Evolutionary conservation across 2,113 vertebrate genomes (phyloP).

Genomic region (Myocastor coypus): DNA sequence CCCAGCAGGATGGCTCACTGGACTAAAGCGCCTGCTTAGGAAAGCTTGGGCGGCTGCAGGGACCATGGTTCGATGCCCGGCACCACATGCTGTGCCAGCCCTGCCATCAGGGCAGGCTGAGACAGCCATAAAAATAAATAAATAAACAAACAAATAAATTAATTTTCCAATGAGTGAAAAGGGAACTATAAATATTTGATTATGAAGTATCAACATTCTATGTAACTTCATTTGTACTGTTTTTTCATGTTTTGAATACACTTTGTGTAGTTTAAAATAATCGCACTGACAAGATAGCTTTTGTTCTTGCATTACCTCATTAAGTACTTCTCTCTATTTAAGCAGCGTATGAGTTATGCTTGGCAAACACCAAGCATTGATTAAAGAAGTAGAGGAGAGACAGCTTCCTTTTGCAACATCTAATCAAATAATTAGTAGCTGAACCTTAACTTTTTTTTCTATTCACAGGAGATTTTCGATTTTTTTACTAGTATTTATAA

Average conservation of each 20-base stretch:
- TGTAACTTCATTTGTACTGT: slow-evolving; percentile 74
- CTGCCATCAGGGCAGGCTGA: too few species aligned
- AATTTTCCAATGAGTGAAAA: slow-evolving; percentile 88
- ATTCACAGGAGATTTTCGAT: slow-evolving; percentile 45
- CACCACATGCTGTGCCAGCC: too few species aligned
- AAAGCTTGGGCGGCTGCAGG: too few species aligned
- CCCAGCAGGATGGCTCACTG: too few species aligned
- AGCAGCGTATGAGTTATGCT: slow-evolving; percentile 59
- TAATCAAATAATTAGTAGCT: slow-evolving; percentile 22
- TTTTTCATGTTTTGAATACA: slow-evolving; percentile 72
- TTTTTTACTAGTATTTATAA: not conserved
- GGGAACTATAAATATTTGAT: slow-evolving; percentile 89
- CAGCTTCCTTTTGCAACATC: slow-evolving; percentile 74
- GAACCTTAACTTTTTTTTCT: slow-evolving; percentile 55
- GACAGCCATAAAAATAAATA: too few species aligned
- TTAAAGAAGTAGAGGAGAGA: slow-evolving; percentile 68
- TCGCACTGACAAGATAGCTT: slow-evolving; percentile 55
- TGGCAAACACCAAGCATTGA: slow-evolving; percentile 50
- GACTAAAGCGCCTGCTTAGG: too few species aligned
- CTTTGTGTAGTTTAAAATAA: slow-evolving; percentile 74
- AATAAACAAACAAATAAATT: slow-evolving; percentile 88
- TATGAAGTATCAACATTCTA: slow-evolving; percentile 81
- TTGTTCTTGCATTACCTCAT: slow-evolving; percentile 70
- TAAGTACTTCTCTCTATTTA: slow-evolving; percentile 67
- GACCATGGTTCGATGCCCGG: too few species aligned